Evolutionary conservation across 1,140 invertebrate genomes (phyloP), one percentile per base, ranked within the genome.

Genomic region (Drosophila trapezifrons): DNA sequence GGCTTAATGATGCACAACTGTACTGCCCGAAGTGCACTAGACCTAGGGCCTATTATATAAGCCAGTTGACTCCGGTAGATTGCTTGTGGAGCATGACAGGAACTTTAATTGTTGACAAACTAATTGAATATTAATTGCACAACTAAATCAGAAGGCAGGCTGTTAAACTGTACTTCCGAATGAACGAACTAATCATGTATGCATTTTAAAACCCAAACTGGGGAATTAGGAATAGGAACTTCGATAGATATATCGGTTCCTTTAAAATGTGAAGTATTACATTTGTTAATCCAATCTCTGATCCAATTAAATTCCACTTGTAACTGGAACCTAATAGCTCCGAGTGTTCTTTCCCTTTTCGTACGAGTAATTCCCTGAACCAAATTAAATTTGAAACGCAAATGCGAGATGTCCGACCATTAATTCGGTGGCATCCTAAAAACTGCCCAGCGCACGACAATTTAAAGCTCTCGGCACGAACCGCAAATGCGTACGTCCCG

Each of bases 401-500:
- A 38, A 40, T 69, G 29, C 25, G 25, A 37, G 49, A 57, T 60
- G 46, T 17, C 59, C 25, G 46, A 40, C 42, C 60, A 59, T 76
- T 67, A 58, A 65, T 80, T 76, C 64, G 66, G 70, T 64, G 70
- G 79, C 81, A 78, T 82, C 83, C 83, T 72, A 78, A 85, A 85
- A 85, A 85, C 73, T 64, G 83, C 35, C 40, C 58, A 54, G 62
- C 55, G 52, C 42, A 76, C 52, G 65, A 69, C 83, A 73, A 86
- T 85, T 87, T 78, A 82, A 78, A 86, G 78, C 83, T 55, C 62
- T 45, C 78, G 66, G 70, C 83, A 85, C 82, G 82, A 87, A 78
- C 83, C 25, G 63, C 49, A 46, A 73, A 76, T 87, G 66, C 32
- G 65, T 47, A 64, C 52, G 38, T 71, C n/a, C 27, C 5, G 20